A percentile compares a stretch with the other conserved stretches of the same genome.
These are phyloP conservation scores for Psylliodes chrysocephalus DNA, from an alignment of 2,888 invertebrate species.

Conservation along the genomic window DNA sequence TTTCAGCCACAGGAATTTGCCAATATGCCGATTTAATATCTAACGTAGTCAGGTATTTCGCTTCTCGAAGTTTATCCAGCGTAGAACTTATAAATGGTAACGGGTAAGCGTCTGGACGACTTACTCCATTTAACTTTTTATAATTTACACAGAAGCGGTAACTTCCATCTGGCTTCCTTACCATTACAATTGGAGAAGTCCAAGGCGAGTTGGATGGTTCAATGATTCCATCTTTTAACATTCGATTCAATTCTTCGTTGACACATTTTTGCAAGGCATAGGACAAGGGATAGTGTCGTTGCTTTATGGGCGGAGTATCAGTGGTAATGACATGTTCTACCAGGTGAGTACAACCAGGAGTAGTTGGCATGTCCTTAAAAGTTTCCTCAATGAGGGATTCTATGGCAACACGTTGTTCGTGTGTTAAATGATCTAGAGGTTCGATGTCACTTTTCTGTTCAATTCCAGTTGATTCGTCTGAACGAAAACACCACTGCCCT, in stretches of 20 bases:
- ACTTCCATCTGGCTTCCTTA: too few species aligned
- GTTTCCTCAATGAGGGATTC: background rate
- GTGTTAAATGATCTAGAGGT: background rate
- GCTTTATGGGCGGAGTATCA: too few species aligned
- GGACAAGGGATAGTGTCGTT: too few species aligned
- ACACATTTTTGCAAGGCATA: too few species aligned
- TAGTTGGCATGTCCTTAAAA: background rate
- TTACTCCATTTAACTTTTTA: background rate
- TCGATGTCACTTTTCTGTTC: background rate
- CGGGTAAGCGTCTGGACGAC: background rate
- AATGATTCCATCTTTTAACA: too few species aligned
- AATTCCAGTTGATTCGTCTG: background rate
- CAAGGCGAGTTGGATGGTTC: too few species aligned
- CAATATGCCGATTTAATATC: background rate
- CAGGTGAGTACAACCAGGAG: too few species aligned
- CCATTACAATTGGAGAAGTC: too few species aligned
- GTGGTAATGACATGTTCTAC: background rate
- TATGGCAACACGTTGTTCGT: background rate
- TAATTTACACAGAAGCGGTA: too few species aligned
- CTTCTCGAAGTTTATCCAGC: background rate
- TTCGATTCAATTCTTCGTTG: too few species aligned
- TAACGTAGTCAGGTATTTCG: background rate
- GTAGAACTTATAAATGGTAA: background rate
- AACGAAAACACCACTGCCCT: too few species aligned
- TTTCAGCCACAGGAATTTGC: slow-evolving; percentile 30